Evolutionary conservation across 2,888 invertebrate species (phyloP).

Genomic region (Amiota minor): DNA sequence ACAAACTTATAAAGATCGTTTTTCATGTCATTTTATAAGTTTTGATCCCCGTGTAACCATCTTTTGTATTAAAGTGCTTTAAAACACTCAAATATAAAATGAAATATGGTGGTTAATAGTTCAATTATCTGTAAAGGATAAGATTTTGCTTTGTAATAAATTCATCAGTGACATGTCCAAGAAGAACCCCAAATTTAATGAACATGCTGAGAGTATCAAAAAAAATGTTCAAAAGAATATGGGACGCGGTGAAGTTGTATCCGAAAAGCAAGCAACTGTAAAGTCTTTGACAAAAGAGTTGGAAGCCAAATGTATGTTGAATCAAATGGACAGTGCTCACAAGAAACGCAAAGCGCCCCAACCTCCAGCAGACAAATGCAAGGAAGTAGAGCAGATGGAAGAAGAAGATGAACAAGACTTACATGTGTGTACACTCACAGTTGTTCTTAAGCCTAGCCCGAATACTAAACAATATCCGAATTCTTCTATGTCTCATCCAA

Average conservation of each 20-base stretch:
- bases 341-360: slow-evolving; percentile 28
- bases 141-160: slow-evolving; percentile 65
- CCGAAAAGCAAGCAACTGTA: slow-evolving; percentile 61
- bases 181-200: slow-evolving; percentile 61
- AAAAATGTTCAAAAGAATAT: slow-evolving; percentile 55
- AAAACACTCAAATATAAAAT: no score
- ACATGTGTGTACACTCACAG: slow-evolving; percentile 64
- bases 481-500: slow-evolving; percentile 7
- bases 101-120: slow-evolving; percentile 58
- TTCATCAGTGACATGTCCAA: slow-evolving; percentile 65
- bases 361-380: background rate
- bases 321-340: slow-evolving; percentile 22
- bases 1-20: no score
- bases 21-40: no score
- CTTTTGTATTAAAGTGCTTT: no score
- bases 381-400: slow-evolving; percentile 10
- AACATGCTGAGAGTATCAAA: slow-evolving; percentile 53
- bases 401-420: slow-evolving; percentile 26
- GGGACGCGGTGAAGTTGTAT: slow-evolving; percentile 55
- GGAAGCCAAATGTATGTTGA: slow-evolving; percentile 57
- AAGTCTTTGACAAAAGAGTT: slow-evolving; percentile 57
- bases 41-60: no score
- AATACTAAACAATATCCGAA: slow-evolving; percentile 35
- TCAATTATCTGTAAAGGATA: slow-evolving; percentile 69
- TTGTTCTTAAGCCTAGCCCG: slow-evolving; percentile 60